These are phyloP conservation scores for Fringilla coelebs DNA, from an alignment of 2,797 vertebrate species.

Conservation along the genomic window DNA sequence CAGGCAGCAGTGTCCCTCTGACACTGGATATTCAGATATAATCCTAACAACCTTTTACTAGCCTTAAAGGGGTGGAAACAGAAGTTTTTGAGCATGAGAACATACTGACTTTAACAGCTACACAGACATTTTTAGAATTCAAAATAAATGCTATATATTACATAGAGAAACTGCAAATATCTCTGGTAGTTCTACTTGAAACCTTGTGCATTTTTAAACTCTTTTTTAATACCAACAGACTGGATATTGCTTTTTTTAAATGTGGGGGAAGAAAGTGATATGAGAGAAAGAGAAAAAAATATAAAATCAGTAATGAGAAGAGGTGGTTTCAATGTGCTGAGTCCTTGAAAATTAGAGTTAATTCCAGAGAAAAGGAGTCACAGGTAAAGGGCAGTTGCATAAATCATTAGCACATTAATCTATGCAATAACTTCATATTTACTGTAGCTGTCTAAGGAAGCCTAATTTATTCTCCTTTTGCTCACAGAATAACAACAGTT, in stretches of 20 bases:
- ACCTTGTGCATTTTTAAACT: not conserved
- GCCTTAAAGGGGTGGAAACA: not conserved
- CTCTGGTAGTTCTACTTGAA: not conserved
- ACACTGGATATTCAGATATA: not conserved
- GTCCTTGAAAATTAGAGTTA: not conserved
- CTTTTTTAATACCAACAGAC: not conserved
- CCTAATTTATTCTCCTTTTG: not conserved
- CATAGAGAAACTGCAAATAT: not conserved
- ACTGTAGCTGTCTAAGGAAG: not conserved
- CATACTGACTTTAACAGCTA: not conserved
- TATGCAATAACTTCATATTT: constrained; percentile 20
- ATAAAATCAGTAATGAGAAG: not conserved
- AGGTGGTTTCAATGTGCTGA: not conserved
- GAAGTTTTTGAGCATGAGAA: not conserved
- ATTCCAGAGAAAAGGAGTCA: not conserved
- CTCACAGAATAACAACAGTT: not conserved
- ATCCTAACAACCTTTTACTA: not conserved
- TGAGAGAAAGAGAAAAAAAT: not conserved
- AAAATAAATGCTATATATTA: not conserved
- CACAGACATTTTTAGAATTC: not conserved
- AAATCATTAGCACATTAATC: constrained; percentile 3
- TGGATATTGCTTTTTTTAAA: not conserved
- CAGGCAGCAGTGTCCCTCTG: not conserved
- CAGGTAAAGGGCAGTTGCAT: not conserved
- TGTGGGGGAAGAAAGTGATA: not conserved